Evolutionary conservation across 2,888 invertebrate species (phyloP).

Genomic region (Crocallis elinguaria): DNA sequence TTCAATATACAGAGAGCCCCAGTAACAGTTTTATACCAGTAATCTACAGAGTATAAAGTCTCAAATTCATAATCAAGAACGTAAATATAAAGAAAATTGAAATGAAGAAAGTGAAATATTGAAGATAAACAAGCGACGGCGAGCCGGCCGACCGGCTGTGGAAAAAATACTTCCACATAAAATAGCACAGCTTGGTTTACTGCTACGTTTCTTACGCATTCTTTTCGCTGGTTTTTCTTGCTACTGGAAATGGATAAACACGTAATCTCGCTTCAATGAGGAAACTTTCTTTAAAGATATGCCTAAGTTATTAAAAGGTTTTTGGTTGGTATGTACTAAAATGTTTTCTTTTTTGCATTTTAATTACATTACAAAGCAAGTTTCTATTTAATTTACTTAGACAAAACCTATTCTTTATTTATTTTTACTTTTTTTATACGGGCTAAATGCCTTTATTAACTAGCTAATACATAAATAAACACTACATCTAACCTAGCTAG

Average conservation of each 20-base stretch:
- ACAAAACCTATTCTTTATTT: too few species aligned
- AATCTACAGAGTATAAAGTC: constrained; percentile 1
- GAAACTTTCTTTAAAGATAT: constrained; percentile 6
- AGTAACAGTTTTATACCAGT: neutral
- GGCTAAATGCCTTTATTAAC: too few species aligned
- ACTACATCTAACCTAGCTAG: too few species aligned
- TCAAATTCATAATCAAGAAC: constrained; percentile 17
- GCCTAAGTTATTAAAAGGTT: too few species aligned
- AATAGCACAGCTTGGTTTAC: constrained; percentile 56
- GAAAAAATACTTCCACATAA: constrained; percentile 69
- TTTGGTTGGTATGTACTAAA: neutral
- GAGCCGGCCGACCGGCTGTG: constrained; percentile 45
- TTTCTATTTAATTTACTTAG: too few species aligned
- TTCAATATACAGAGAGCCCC: neutral
- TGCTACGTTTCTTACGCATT: constrained; percentile 56
- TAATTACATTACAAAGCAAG: too few species aligned
- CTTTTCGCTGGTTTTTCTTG: constrained; percentile 49
- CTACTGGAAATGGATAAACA: constrained; percentile 49
- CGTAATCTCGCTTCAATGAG: constrained; percentile 37
- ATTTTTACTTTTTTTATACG: too few species aligned
- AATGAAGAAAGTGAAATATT: constrained; percentile 60
- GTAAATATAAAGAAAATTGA: constrained; percentile 53
- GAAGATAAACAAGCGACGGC: constrained; percentile 58
- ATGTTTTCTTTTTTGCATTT: too few species aligned
- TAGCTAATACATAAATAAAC: too few species aligned